Evolutionary conservation across 1,140 invertebrate species (phyloP), one percentile per base, ranked within the genome.

Genomic region (Heliothis subflexa): DNA sequence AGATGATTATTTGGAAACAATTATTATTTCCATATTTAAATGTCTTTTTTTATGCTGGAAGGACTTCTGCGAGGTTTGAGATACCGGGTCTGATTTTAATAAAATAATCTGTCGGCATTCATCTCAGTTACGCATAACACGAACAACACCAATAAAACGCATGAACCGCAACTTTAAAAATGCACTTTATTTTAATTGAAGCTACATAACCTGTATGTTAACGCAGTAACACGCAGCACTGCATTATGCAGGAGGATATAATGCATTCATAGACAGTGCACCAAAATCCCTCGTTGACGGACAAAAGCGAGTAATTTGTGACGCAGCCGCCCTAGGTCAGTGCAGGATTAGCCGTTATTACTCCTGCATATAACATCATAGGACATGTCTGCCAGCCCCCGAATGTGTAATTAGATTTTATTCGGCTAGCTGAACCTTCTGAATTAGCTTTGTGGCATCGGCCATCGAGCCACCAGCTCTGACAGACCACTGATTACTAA

Each of bases 291-390:
- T 59, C 54, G 75, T 78, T 76, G 78, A 80, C 78, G 81, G 83
- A 85, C 88, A 86, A 88, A 86, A 85, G 85, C 85, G 82, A 80
- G 85, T 86, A 88, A 86, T 85, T 85, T 62, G 82, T 79, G 79
- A 54, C 83, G 55, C 62, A 81, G 78, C 79, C 40, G 33, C 33
- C 62, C 12, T 16, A 66, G 33, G 59, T 62, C 25, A 25, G 52
- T 13, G 52, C 64, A 83, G 85, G 85, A 86, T 89, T 85, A 89
- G 83, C 73, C 70, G 87, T 85, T 86, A 87, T 86, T 88, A 89
- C 85, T 82, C 84, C 78, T 89, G 88, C 85, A 89, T 88, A 86
- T 83, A 85, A 86, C 88, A 87, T 88, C 86, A 88, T 78, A 85
- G 78, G 72, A 75, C 78, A 77, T 40, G 59, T 54, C 75, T 77